Conservation (phyloP, 2,888 invertebrate genomes). For the Dermolepida albohirtum region DNA sequence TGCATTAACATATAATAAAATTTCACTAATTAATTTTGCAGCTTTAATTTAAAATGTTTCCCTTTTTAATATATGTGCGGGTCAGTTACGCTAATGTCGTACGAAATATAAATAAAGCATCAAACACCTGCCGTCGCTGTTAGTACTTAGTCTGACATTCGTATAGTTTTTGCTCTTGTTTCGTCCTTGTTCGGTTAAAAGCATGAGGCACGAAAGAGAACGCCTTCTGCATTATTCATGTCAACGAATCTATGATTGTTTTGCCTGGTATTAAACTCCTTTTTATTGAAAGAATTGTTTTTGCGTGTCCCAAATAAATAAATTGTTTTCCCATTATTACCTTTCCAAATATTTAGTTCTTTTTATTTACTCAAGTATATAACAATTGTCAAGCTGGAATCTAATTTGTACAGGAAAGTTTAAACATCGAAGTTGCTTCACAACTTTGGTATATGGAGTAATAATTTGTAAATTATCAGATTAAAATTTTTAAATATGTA, state of each 20-base stretch:
- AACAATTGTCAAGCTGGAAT: background rate
- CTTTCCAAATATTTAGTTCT: background rate
- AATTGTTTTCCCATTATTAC: background rate
- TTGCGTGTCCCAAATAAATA: conserved; percentile 15
- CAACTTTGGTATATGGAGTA: too few species aligned
- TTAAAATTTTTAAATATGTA: too few species aligned
- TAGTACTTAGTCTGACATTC: conserved; percentile 34
- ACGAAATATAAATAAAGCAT: conserved; percentile 24
- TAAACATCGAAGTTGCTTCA: too few species aligned
- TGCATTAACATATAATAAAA: too few species aligned
- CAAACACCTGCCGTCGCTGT: conserved; percentile 36
- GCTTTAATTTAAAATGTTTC: background rate
- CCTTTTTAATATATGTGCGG: background rate
- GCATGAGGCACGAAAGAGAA: conserved; percentile 11
- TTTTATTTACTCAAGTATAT: background rate
- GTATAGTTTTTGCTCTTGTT: conserved; percentile 28
- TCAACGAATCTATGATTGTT: conserved; percentile 26
- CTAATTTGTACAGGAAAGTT: background rate
- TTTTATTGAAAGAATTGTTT: conserved; percentile 5
- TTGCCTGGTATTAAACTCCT: conserved; percentile 17
- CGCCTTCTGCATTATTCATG: conserved; percentile 26
- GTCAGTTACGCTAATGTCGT: background rate
- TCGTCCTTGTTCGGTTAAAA: conserved; percentile 19
- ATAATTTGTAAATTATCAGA: too few species aligned
- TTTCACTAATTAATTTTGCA: background rate